Evolutionary conservation across 2,888 invertebrate species (phyloP).

Genomic region (Trachelus stipa): DNA sequence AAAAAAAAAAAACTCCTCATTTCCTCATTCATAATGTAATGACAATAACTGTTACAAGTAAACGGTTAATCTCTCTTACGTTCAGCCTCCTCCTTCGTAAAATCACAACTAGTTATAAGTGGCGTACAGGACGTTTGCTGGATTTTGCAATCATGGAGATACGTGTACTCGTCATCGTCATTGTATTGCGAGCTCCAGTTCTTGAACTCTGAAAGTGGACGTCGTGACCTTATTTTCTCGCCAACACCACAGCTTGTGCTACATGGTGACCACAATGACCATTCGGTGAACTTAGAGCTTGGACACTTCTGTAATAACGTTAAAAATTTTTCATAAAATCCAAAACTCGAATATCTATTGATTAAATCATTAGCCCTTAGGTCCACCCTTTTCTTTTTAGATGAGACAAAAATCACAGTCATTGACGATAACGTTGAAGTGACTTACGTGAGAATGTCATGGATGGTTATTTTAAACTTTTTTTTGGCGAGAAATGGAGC

Average conservation of each 20-base stretch:
- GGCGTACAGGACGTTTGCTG: constrained; percentile 52
- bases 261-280: constrained; percentile 94
- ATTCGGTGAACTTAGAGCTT: constrained; percentile 70
- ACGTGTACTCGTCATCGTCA: constrained; percentile 37
- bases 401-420: constrained; percentile 17
- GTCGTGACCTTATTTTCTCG: constrained; percentile 76
- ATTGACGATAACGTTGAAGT: constrained; percentile 20
- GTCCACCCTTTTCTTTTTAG: neutral
- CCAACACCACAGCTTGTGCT: constrained; percentile 90
- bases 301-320: constrained; percentile 58
- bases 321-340: neutral
- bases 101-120: constrained; percentile 52
- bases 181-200: constrained; percentile 33
- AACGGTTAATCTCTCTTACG: constrained; percentile 36
- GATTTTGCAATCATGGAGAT: constrained; percentile 51
- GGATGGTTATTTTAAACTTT: constrained; percentile 35
- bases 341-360: neutral
- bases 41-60: neutral
- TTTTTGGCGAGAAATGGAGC: constrained; percentile 55
- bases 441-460: constrained; percentile 45
- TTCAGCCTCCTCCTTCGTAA: constrained; percentile 50
- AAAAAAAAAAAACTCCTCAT: constrained; percentile 15
- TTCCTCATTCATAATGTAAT: neutral
- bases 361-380: neutral
- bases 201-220: constrained; percentile 58